These are phyloP conservation scores for Chalcosyrphus nemorum DNA, from an alignment of 2,888 invertebrate species.

Conservation along the genomic window DNA sequence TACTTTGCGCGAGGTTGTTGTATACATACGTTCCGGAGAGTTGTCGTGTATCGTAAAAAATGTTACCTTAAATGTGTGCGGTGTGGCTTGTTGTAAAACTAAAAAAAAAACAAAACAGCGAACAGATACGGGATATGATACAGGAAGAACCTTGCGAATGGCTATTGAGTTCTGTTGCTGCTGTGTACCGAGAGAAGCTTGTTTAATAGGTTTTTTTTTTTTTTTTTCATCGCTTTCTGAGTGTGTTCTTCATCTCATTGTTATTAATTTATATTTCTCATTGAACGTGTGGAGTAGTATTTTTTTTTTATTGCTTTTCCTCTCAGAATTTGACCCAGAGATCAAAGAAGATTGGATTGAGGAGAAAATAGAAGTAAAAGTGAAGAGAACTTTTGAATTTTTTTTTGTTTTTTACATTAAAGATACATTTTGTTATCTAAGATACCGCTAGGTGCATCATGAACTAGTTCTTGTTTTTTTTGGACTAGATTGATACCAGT, in stretches of 20 bases:
- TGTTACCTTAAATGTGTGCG: slow-evolving; percentile 21
- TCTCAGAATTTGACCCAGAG: slow-evolving; percentile 46
- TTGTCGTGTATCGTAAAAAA: background rate
- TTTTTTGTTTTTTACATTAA: background rate
- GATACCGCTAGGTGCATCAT: background rate
- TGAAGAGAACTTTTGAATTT: background rate
- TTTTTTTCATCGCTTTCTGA: slow-evolving; percentile 10
- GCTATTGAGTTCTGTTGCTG: slow-evolving; percentile 75
- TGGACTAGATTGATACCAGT: background rate
- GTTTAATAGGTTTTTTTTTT: slow-evolving; percentile 62
- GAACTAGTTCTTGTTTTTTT: background rate
- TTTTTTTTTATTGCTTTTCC: background rate
- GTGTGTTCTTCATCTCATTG: slow-evolving; percentile 31
- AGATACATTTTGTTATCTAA: background rate
- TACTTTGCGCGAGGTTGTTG: slow-evolving; percentile 66
- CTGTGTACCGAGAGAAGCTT: slow-evolving; percentile 48
- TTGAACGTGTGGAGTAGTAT: background rate
- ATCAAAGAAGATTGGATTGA: slow-evolving; percentile 10
- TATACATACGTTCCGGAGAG: slow-evolving; percentile 3
- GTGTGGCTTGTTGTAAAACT: slow-evolving; percentile 35
- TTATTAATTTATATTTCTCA: slow-evolving; percentile 38
- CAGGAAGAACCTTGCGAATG: slow-evolving; percentile 81
- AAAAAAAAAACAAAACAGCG: slow-evolving; percentile 29
- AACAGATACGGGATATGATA: slow-evolving; percentile 73
- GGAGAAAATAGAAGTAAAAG: background rate